Percentiles rank a stretch among this genome's conserved stretches.
phyloP scores from a whole-genome alignment of 2,888 invertebrate genomes.

The Cyclophora albipunctata region DNA sequence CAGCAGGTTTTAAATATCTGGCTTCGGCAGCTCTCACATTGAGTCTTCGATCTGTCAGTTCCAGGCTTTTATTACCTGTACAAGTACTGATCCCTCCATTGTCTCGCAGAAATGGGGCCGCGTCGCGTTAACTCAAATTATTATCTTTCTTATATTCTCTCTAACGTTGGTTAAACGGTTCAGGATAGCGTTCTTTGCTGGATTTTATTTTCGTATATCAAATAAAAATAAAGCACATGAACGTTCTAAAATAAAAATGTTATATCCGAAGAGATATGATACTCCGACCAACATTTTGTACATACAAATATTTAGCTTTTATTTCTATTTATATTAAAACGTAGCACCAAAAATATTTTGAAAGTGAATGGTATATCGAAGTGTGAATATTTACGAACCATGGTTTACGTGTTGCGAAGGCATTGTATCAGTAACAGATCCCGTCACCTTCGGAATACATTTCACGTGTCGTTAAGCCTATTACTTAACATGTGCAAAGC shows the following conservation, averaged over 20 bases:
- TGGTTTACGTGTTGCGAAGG: too few species aligned
- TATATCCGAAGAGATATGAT: background rate
- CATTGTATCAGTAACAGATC: too few species aligned
- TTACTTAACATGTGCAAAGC: slow-evolving; percentile 16
- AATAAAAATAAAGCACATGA: background rate
- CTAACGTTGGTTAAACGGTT: slow-evolving; percentile 3
- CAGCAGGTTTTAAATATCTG: background rate
- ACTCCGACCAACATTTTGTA: too few species aligned
- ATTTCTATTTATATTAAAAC: too few species aligned
- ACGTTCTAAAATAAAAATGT: background rate
- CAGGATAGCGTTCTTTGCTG: background rate
- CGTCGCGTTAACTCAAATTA: slow-evolving; percentile 13
- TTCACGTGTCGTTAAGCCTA: slow-evolving; percentile 16
- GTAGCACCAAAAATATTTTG: too few species aligned
- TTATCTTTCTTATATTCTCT: slow-evolving; percentile 7
- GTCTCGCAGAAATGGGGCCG: slow-evolving; percentile 11
- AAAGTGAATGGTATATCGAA: too few species aligned
- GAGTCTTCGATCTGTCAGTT: slow-evolving; percentile 21
- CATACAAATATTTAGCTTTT: too few species aligned
- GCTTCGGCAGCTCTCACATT: slow-evolving; percentile 17
- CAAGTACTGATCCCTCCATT: slow-evolving; percentile 12
- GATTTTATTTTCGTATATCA: background rate
- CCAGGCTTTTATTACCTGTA: slow-evolving; percentile 19
- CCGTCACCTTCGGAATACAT: slow-evolving; percentile 11
- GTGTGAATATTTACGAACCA: too few species aligned